Evolutionary conservation across 2,113 vertebrate species (phyloP).

Genomic region (Labrus mixtus): DNA sequence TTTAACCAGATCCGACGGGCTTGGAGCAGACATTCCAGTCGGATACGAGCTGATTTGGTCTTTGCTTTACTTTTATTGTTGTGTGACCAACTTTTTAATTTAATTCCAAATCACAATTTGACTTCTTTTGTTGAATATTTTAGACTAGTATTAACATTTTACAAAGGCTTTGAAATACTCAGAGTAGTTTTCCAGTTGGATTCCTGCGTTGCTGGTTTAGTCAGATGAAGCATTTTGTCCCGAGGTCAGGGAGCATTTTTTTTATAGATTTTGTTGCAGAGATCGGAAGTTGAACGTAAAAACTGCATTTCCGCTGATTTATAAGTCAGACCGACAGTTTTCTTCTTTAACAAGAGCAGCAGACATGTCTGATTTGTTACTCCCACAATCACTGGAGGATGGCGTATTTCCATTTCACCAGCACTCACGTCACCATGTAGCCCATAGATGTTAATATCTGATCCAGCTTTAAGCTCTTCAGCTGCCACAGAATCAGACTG

Average conservation of each 20-base stretch:
- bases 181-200: not conserved
- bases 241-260: constrained; percentile 58
- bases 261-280: not conserved
- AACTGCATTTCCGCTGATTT: not conserved
- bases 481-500: constrained; percentile 42
- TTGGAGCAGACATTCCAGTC: constrained; percentile 50
- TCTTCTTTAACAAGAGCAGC: no score
- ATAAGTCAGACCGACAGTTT: no score
- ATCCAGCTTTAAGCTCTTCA: constrained; percentile 34
- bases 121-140: constrained; percentile 18
- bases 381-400: no score
- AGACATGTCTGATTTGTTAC: no score
- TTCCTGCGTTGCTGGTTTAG: constrained; percentile 23
- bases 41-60: constrained; percentile 20
- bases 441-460: not conserved
- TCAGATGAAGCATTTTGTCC: constrained; percentile 18
- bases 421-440: constrained; percentile 1
- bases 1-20: constrained; percentile 52
- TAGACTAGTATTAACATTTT: constrained; percentile 21
- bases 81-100: constrained; percentile 38
- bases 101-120: constrained; percentile 3
- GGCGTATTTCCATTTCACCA: constrained; percentile 15
- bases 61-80: constrained; percentile 40
- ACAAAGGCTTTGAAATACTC: constrained; percentile 36
- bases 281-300: not conserved